Evolutionary conservation across 2,888 invertebrate genomes (phyloP), one percentile per base, ranked within the genome.

Genomic region (Drosophila emarginata): DNA sequence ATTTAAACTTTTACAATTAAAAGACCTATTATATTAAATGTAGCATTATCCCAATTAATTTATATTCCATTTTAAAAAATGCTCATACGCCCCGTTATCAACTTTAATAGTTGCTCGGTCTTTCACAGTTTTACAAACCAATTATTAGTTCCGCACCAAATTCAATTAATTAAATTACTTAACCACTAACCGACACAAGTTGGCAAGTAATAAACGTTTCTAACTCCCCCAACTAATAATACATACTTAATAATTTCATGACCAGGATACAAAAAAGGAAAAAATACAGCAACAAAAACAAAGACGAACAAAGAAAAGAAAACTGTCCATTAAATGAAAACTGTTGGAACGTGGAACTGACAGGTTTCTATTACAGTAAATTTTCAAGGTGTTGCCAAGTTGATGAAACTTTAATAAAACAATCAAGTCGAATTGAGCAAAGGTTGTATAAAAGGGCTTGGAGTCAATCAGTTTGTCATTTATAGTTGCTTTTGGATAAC

Each of bases 81-180:
- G n/a, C n/a, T n/a, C n/a, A n/a, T n/a, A n/a, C n/a, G n/a, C n/a
- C n/a, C n/a, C n/a, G n/a, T n/a, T n/a, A n/a, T n/a, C n/a, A n/a
- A 36, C 36, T 28, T 18, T 45, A 21, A 45, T 45, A 4, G 45
- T n/a, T 12, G 6, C 28, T 15, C 28, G 15, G 12, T 7, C 39
- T 62, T 69, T 53, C 62, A 57, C 50, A n/a, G n/a, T n/a, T n/a
- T n/a, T 18, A 50, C 11, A 36, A 56, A 15, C 21, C 64, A 61
- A 54, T 64, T 62, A 65, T 59, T 56, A 58, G 26, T 56, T 40
- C 45, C 54, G 53, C 52, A 57, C 36, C 5, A 9, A 71, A 68
- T 72, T 79, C 79, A 77, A 87, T 82, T 85, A 75, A 72, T 66
- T 71, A 72, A 85, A 82, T 82, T 77, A 82, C 23, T 40, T 28